These are phyloP conservation scores for Burhinus oedicnemus DNA, from an alignment of 2,113 vertebrate genomes.

Conservation along the genomic window DNA sequence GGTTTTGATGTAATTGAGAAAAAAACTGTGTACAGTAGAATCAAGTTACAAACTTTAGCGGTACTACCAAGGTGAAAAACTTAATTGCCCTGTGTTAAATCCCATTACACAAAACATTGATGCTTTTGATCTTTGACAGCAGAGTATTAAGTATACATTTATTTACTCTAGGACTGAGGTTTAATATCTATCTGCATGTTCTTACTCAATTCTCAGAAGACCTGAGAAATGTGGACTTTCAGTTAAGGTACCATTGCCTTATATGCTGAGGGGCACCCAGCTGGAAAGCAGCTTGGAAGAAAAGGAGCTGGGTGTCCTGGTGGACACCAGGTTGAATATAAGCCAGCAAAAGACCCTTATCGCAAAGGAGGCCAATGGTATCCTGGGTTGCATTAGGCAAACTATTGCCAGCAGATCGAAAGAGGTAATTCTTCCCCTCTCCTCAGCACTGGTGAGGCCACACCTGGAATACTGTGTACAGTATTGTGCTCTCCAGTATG, in stretches of 20 bases:
- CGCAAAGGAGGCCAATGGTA: neutral
- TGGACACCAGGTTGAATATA: neutral
- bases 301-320: neutral
- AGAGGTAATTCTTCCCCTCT: neutral
- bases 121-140: neutral
- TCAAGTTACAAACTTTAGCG: neutral
- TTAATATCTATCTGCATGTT: neutral
- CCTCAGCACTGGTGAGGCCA: neutral
- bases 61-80: neutral
- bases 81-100: neutral
- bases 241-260: neutral
- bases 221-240: neutral
- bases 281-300: neutral
- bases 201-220: neutral
- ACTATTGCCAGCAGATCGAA: accelerated
- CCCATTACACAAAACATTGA: neutral
- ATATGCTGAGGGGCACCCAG: neutral
- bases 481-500: neutral
- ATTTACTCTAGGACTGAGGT: neutral
- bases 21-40: neutral
- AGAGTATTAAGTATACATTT: neutral
- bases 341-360: neutral
- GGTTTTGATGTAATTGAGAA: neutral
- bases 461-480: neutral
- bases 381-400: accelerated